phyloP scores from a whole-genome alignment of 2,888 invertebrate species.

The Amphiduros pacificus region DNA sequence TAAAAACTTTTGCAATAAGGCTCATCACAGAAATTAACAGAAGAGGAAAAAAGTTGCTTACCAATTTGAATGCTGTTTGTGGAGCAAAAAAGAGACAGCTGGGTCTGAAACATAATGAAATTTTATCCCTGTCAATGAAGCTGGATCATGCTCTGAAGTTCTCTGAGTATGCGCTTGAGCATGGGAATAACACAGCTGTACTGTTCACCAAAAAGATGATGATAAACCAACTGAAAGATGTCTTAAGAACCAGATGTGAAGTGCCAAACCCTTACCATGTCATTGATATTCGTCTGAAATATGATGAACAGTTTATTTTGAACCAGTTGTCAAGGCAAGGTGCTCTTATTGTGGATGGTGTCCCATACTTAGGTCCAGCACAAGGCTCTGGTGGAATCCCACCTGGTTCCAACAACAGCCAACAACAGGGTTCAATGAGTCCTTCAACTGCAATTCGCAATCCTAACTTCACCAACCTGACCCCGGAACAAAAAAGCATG shows the following conservation, averaged over 20 bases:
- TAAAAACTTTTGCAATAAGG: constrained; percentile 84
- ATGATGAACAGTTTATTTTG: constrained; percentile 29
- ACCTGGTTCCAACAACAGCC: neutral
- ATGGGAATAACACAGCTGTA: constrained; percentile 46
- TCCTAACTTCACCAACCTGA: constrained; percentile 4
- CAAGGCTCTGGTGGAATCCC: neutral
- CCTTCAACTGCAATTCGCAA: neutral
- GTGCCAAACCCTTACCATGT: constrained; percentile 56
- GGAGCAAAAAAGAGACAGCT: constrained; percentile 78
- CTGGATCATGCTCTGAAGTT: constrained; percentile 88
- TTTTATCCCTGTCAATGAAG: constrained; percentile 79
- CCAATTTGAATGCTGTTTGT: constrained; percentile 74
- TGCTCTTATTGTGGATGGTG: constrained; percentile 38
- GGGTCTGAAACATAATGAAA: constrained; percentile 80
- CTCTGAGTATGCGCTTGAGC: constrained; percentile 73
- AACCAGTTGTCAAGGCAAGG: constrained; percentile 37
- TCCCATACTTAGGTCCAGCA: constrained; percentile 23
- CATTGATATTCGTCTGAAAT: constrained; percentile 43
- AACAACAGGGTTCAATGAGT: neutral
- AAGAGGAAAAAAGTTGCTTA: constrained; percentile 37
- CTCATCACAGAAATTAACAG: constrained; percentile 57
- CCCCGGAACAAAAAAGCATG: constrained; percentile 7
- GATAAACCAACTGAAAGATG: constrained; percentile 39
- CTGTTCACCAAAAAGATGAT: constrained; percentile 47
- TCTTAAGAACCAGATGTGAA: constrained; percentile 43